Base-by-base conservation (phyloP, 2,888 invertebrate species). In the Drosophila nr. perissopoda region DNA sequence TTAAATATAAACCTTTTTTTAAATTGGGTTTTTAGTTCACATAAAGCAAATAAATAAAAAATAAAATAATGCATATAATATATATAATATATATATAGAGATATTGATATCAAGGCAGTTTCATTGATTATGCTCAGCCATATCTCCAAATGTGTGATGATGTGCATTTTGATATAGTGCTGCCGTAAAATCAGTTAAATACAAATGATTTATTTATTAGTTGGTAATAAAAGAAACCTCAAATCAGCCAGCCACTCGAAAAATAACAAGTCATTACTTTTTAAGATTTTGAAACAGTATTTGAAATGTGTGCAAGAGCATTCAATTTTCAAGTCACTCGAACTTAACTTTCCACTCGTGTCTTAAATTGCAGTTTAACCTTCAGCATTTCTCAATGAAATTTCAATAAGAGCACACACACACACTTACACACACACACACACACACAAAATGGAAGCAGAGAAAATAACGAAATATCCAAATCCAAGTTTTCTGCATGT, bases 351-450 rank as follows among this genome's bases (percentile, higher is more conserved):
- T 80, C 86, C 77, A 81, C 73, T 73, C 73, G 58, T 52, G 75
- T 78, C 63, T 65, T 71, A 83, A 85, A 85, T 87, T 87, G 83
- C 84, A 83, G 53, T 83, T 84, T 88, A 85, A 88, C 84, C 88
- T 83, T 87, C 87, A 83, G 48, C 76, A 84, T 87, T 87, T 72
- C 72, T 84, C 87, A 83, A 87, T 84, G 82, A 76, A 76, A 66
- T 82, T 68, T 76, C 72, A 61, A 56, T 45, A 69, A 59, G 54
- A 66, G 52, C 68, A 59, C 64, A 38, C 36, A 51, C 38, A 40
- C 8, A 60, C 42, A 52, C 21, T 29, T 8, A 8, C 31, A 31
- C 31, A 31, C 31, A 31, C 8, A 31, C 31, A 31, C 31, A 31
- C 8, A 31, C 31, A 60, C 42, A 52, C 21, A 33, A 7, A 31